Evolutionary conservation across 2,113 vertebrate species (phyloP), one percentile per base, ranked within the genome.

Genomic region (Antechinus stuartii): DNA sequence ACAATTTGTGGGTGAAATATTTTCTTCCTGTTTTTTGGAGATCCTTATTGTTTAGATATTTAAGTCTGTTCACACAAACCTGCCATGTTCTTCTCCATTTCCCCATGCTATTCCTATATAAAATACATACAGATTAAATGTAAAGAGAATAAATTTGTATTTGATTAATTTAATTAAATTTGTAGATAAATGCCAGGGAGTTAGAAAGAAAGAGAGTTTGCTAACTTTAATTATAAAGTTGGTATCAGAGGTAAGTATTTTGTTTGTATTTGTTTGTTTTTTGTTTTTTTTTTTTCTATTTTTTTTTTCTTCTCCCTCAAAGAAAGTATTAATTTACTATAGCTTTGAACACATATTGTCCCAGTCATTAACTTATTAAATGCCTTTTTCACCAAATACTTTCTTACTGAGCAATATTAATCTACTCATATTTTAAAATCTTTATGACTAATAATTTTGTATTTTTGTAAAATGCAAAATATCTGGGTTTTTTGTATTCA

Each of bases 391-490:
- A 97, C 97, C 98, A 98, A 96, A 35, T 93, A 91, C 98, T 93
- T 98, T 98, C 96, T 97, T 97, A 91, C 91, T 91, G 97, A 98
- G 97, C 97, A 98, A 97, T 99, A 98, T 97, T 98, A 96, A 2
- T 61, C 96, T 90, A 95, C 89, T 97, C 98, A 98, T 98, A 98
- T 98, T 98, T 98, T 98, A 97, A 98, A 97, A 94, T 90, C 93
- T 97, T 98, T 97, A 96, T 93, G 91, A 97, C 93, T 94, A 93
- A 98, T 95, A 95, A 84, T 52, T 91, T 96, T 96, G n/a, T 84
- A 76, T 95, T 97, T 89, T 93, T 49, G 91, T 98, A 98, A 97
- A 50, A 91, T 97, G 10, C 50, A 98, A 76, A 6, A 97, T 98
- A 97, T 96, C 95, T 97, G 98, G 94, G 95, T 91, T 97, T 97